phyloP scores from a whole-genome alignment of 2,797 vertebrate species.

The Oryzias dopingdopingensis region DNA sequence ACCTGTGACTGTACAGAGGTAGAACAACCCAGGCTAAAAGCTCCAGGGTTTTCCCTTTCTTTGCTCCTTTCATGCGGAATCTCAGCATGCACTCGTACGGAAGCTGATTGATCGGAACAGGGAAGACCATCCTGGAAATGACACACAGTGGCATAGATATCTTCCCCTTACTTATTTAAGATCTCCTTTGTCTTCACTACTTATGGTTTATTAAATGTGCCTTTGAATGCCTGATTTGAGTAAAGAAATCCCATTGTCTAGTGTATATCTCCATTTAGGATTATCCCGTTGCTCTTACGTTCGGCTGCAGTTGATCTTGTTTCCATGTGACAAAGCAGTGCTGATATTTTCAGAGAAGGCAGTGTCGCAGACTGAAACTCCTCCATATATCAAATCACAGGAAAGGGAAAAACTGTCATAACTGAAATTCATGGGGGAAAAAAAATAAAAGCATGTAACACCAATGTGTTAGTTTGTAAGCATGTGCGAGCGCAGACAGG shows the following conservation, averaged over 20 bases:
- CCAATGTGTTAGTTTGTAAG: neutral
- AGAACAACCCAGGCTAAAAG: constrained; percentile 72
- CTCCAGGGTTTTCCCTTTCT: constrained; percentile 60
- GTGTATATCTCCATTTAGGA: neutral
- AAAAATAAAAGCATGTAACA: neutral
- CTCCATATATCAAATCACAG: constrained; percentile 61
- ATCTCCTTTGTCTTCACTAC: too few relatives aligned
- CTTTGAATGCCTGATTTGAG: neutral
- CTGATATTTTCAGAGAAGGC: constrained; percentile 74
- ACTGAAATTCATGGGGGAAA: constrained; percentile 41
- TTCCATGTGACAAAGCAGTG: constrained; percentile 55
- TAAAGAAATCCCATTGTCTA: neutral
- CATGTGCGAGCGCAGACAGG: accelerated
- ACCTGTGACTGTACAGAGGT: constrained; percentile 70
- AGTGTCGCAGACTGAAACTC: constrained; percentile 47
- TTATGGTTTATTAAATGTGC: neutral
- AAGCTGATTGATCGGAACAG: constrained; percentile 59
- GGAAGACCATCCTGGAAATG: constrained; percentile 70
- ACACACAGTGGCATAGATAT: neutral
- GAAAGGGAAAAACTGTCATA: constrained; percentile 73
- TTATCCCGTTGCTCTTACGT: constrained; percentile 51
- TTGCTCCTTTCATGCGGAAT: constrained; percentile 67
- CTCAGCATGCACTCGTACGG: constrained; percentile 75
- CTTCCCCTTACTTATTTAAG: neutral
- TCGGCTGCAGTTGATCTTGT: constrained; percentile 72